Percentiles rank a stretch among this genome's conserved stretches.
Conservation (phyloP, 1,140 invertebrate genomes). For the Telenomus remus region DNA sequence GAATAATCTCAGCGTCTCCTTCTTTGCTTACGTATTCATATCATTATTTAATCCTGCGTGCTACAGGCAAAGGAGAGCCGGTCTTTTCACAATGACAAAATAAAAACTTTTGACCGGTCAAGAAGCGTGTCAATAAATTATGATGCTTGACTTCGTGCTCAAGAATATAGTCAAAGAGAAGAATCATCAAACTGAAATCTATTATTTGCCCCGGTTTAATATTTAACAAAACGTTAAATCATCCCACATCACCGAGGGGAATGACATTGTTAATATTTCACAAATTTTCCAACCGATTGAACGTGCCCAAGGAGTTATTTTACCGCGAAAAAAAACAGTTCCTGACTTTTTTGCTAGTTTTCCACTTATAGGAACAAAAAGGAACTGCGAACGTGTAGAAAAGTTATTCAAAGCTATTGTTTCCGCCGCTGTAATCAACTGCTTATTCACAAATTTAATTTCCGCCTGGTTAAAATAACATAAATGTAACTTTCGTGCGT, state of each 20-base stretch:
- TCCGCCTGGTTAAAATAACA: conserved; percentile 33
- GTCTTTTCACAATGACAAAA: conserved; percentile 10
- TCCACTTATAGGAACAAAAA: too few species aligned
- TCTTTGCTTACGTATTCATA: too few species aligned
- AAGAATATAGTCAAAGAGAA: conserved; percentile 10
- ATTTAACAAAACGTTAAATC: background rate
- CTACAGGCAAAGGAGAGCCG: too few species aligned
- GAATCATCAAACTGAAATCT: conserved; percentile 6
- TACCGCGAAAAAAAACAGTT: too few species aligned
- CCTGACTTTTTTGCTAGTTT: too few species aligned
- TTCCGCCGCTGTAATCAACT: conserved; percentile 18
- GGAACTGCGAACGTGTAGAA: too few species aligned
- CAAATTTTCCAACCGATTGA: too few species aligned
- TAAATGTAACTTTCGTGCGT: conserved; percentile 41
- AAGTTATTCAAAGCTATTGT: too few species aligned
- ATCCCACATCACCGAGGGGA: too few species aligned
- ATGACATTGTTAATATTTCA: too few species aligned
- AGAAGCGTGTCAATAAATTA: conserved; percentile 27
- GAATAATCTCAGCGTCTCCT: too few species aligned
- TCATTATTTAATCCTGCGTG: background rate
- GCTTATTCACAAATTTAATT: conserved; percentile 38
- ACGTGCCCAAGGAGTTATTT: too few species aligned
- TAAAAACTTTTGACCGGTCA: conserved; percentile 19
- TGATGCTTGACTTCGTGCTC: conserved; percentile 10
- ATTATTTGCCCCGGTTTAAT: background rate